A percentile compares a stretch with the other conserved stretches of the same genome.
Conservation (phyloP, 2,113 vertebrate species). For the Myotis brandtii region DNA sequence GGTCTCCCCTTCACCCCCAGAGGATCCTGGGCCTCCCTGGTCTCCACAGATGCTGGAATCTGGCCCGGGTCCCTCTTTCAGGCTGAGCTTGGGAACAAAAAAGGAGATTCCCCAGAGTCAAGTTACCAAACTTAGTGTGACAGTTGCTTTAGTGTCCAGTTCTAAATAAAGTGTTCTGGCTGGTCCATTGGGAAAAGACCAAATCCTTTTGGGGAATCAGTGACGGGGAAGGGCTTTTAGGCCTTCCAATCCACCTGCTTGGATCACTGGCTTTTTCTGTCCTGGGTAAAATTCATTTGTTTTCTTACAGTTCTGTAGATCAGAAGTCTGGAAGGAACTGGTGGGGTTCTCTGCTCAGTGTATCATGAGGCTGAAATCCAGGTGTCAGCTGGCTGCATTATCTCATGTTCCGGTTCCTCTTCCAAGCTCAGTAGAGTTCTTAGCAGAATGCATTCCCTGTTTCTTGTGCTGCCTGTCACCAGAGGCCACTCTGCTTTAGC, state of each 20-base stretch:
- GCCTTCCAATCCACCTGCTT: background rate
- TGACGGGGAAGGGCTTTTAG: background rate
- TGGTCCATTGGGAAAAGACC: background rate
- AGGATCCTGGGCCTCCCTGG: background rate
- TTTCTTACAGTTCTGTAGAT: background rate
- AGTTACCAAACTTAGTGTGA: background rate
- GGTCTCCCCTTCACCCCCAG: background rate
- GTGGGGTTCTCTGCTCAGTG: background rate
- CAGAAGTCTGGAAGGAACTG: background rate
- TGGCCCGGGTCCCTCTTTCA: background rate
- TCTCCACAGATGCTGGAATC: background rate
- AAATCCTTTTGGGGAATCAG: background rate
- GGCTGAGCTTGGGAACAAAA: background rate
- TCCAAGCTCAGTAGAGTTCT: background rate
- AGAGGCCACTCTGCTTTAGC: background rate
- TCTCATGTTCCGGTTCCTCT: background rate
- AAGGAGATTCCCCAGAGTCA: background rate
- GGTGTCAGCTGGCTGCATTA: background rate
- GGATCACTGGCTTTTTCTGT: background rate
- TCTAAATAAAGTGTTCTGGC: background rate
- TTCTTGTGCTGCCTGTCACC: background rate
- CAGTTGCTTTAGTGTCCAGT: background rate
- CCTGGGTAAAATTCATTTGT: background rate
- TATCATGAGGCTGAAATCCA: background rate
- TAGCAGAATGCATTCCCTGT: background rate